Conservation (phyloP, 2,888 invertebrate genomes). For the Trachelus troglodyta region DNA sequence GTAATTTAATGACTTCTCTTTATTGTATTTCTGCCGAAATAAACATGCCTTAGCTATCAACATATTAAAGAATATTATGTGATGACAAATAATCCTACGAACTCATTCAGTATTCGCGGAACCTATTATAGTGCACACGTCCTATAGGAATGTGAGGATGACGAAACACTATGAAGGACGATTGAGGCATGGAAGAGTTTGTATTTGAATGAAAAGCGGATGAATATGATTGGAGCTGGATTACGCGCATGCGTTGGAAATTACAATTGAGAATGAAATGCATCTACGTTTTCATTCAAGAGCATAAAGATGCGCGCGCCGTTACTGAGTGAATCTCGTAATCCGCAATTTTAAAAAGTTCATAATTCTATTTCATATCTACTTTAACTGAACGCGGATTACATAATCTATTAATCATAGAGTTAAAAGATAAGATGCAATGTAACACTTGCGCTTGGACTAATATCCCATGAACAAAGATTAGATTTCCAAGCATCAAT, state of each 20-base stretch:
- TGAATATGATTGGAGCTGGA: neutral
- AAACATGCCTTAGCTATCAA: neutral
- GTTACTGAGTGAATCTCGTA: neutral
- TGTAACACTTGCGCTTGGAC: neutral
- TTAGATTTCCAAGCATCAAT: neutral
- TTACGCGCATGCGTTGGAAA: neutral
- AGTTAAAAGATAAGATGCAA: conserved; percentile 16
- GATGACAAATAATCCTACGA: neutral
- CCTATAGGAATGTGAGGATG: neutral
- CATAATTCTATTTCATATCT: neutral
- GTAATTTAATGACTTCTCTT: conserved; percentile 4
- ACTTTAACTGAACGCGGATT: neutral
- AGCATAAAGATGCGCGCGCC: conserved; percentile 26
- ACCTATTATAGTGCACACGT: neutral
- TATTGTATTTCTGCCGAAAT: conserved; percentile 3
- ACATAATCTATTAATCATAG: neutral
- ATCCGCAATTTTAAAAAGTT: neutral
- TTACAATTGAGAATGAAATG: neutral
- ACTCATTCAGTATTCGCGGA: neutral
- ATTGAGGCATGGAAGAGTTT: neutral
- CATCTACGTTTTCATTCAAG: conserved; percentile 28
- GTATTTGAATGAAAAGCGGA: neutral
- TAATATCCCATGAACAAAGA: neutral
- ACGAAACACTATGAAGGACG: neutral
- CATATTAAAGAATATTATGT: neutral